Conservation (phyloP, 2,113 vertebrate genomes). For the Macrotis lagotis region DNA sequence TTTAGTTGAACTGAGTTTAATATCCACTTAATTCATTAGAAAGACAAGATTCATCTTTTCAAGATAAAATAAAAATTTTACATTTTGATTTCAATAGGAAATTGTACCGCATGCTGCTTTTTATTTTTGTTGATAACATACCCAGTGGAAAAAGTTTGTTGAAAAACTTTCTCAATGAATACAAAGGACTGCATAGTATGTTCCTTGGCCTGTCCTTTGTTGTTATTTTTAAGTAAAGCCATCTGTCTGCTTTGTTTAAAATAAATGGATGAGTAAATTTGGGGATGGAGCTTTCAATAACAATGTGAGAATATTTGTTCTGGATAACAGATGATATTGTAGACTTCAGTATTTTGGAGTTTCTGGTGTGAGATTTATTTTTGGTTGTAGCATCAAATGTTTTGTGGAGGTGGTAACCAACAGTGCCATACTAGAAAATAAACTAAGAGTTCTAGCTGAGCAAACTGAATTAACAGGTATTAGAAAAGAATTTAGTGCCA, state of each 20-base stretch:
- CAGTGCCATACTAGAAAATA: conserved; percentile 47
- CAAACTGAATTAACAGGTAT: conserved; percentile 31
- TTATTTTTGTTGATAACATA: conserved; percentile 48
- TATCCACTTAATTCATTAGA: not conserved
- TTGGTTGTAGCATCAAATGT: conserved; percentile 17
- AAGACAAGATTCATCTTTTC: not conserved
- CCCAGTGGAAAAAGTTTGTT: conserved; percentile 60
- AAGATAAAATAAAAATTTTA: conserved; percentile 18
- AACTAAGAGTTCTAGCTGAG: conserved; percentile 52
- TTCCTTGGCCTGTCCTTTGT: conserved; percentile 51
- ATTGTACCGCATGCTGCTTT: conserved; percentile 52
- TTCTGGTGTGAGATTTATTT: conserved; percentile 58
- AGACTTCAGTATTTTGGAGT: conserved; percentile 31
- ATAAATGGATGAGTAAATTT: conserved; percentile 41
- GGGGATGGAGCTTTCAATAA: conserved; percentile 57
- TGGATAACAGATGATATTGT: conserved; percentile 58
- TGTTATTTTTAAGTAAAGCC: conserved; percentile 74
- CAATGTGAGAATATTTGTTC: conserved; percentile 36
- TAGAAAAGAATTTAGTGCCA: not conserved
- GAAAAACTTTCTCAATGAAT: conserved; percentile 67
- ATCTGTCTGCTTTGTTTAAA: conserved; percentile 69
- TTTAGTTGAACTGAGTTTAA: not conserved
- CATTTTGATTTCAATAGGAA: conserved; percentile 29
- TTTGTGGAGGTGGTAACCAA: conserved; percentile 38
- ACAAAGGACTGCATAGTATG: conserved; percentile 23